Percentiles rank a stretch among this genome's conserved stretches.
Evolutionary conservation across 1,140 invertebrate species (phyloP).

Genomic region (Euura saliciscinereae): DNA sequence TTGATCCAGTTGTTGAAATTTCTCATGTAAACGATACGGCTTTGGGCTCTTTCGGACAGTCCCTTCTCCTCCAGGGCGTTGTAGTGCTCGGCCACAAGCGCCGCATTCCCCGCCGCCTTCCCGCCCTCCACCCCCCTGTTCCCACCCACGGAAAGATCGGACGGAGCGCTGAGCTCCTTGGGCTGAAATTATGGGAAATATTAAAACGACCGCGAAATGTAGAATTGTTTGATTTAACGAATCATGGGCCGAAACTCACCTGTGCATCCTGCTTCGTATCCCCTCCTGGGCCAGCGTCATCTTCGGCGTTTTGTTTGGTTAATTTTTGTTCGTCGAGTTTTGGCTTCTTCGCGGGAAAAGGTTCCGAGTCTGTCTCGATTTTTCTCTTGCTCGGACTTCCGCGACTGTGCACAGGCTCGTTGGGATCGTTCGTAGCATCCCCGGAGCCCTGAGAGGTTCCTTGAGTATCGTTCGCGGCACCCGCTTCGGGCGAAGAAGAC

Average conservation of each 20-base stretch:
- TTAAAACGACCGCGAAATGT: background rate
- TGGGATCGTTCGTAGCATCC: background rate
- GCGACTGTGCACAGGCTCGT: background rate
- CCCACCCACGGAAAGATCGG: conserved; percentile 19
- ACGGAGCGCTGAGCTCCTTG: conserved; percentile 20
- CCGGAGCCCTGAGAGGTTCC: background rate
- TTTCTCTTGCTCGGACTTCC: background rate
- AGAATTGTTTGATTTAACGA: too few species aligned
- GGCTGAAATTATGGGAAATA: background rate
- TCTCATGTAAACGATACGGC: conserved; percentile 89
- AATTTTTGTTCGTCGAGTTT: too few species aligned
- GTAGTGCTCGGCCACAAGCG: conserved; percentile 83
- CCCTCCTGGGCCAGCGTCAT: background rate
- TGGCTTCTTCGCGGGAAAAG: background rate
- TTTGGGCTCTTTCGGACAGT: conserved; percentile 77
- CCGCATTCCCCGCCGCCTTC: conserved; percentile 51
- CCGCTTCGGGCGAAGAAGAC: conserved; percentile 6
- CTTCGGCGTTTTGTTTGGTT: background rate
- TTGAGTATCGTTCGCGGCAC: background rate
- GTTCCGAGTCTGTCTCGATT: background rate
- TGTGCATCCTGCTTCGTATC: background rate
- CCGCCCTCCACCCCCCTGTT: conserved; percentile 22
- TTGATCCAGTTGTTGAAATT: conserved; percentile 99
- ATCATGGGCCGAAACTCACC: background rate
- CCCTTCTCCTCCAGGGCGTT: conserved; percentile 85